phyloP scores from a whole-genome alignment of 2,797 vertebrate genomes.

The Falco naumanni region DNA sequence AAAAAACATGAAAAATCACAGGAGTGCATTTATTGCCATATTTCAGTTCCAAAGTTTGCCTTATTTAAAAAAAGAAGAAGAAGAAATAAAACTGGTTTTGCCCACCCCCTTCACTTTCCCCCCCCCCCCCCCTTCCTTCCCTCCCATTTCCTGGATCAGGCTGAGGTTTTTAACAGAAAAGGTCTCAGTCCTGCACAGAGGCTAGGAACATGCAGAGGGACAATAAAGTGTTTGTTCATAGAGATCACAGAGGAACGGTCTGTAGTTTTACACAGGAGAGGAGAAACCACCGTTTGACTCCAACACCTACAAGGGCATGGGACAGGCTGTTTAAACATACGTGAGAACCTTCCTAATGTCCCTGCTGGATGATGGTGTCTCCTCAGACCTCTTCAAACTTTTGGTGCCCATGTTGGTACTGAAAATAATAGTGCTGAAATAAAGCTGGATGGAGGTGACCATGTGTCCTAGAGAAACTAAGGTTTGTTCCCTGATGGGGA shows the following conservation, averaged over 20 bases:
- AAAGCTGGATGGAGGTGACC: background rate
- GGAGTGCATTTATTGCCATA: conserved; percentile 65
- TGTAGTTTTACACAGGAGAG: background rate
- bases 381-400: background rate
- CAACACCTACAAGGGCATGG: background rate
- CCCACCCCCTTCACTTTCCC: background rate
- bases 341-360: background rate
- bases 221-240: conserved; percentile 64
- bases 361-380: background rate
- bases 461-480: background rate
- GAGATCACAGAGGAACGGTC: background rate
- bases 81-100: conserved; percentile 65
- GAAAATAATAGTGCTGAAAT: background rate
- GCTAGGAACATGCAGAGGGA: conserved; percentile 14
- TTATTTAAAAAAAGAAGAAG: conserved; percentile 34
- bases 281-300: background rate
- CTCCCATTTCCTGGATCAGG: conserved; percentile 57
- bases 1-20: conserved; percentile 78
- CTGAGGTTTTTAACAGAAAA: conserved; percentile 52
- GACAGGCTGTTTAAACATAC: background rate
- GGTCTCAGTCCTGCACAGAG: conserved; percentile 19
- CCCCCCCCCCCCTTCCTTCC: background rate
- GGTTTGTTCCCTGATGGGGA: background rate
- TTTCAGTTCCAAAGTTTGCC: conserved; percentile 73
- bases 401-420: background rate